These are phyloP conservation scores for Echeneis naucrates DNA, from an alignment of 2,797 vertebrate genomes.

Conservation along the genomic window DNA sequence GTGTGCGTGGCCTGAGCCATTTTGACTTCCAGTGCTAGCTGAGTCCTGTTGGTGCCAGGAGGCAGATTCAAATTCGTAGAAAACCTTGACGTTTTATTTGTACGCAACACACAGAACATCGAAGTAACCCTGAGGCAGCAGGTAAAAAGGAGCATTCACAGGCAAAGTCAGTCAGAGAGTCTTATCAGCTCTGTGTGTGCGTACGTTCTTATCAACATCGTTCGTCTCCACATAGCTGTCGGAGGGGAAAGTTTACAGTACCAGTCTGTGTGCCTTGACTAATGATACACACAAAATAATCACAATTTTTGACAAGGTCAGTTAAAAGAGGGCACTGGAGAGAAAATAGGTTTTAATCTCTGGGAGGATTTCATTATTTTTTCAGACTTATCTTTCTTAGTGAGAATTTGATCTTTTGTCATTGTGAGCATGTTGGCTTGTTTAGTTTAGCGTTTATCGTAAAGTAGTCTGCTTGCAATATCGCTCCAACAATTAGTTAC, in stretches of 20 bases:
- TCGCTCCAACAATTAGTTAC: too few species aligned
- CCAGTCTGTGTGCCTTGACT: neutral
- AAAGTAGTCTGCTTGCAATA: too few species aligned
- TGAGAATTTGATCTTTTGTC: neutral
- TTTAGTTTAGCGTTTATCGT: neutral
- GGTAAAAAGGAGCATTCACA: neutral
- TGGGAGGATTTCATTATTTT: neutral
- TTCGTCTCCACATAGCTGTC: constrained; percentile 13
- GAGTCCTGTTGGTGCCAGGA: neutral
- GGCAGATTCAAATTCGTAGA: too few species aligned
- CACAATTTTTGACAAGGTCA: neutral
- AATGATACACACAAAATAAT: constrained; percentile 1
- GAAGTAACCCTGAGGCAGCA: neutral
- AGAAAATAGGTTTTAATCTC: neutral
- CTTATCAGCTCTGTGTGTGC: constrained; percentile 22
- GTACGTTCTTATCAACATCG: constrained; percentile 9
- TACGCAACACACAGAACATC: neutral
- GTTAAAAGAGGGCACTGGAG: neutral
- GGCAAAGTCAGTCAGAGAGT: neutral
- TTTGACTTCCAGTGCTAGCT: neutral
- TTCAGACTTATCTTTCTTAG: too few species aligned
- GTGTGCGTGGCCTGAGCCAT: constrained; percentile 4
- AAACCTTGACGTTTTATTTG: too few species aligned
- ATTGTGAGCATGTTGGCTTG: neutral
- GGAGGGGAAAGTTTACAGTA: constrained; percentile 15